Evolutionary conservation across 2,113 vertebrate species (phyloP).

Genomic region (Pitta sordida): DNA sequence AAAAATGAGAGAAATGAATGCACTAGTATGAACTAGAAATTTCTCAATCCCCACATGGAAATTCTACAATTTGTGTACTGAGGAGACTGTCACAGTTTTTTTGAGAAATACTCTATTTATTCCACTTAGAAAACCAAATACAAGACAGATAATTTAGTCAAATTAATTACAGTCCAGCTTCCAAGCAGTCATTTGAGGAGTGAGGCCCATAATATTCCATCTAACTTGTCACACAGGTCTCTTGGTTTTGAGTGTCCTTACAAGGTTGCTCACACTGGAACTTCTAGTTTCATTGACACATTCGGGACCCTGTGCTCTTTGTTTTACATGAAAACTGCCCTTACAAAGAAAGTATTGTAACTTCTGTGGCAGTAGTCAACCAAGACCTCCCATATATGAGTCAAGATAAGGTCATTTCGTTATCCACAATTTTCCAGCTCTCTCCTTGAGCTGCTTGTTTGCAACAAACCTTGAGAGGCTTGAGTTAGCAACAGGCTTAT

Average conservation of each 20-base stretch:
- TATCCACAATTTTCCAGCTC: background rate
- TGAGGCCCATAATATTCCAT: background rate
- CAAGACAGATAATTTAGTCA: background rate
- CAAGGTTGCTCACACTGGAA: background rate
- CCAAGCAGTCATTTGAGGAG: background rate
- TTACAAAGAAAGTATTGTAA: background rate
- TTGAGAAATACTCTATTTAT: background rate
- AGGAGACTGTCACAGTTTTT: background rate
- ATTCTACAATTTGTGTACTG: background rate
- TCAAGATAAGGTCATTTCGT: background rate
- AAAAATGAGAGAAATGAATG: background rate
- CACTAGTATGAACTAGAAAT: background rate
- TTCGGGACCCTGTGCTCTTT: background rate
- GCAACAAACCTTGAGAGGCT: background rate
- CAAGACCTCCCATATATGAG: background rate
- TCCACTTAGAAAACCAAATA: background rate
- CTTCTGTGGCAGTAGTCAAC: background rate
- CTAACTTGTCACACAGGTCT: background rate
- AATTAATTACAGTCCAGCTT: background rate
- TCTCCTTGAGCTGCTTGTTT: background rate
- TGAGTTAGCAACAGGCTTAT: background rate
- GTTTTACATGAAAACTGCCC: background rate
- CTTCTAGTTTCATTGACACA: background rate
- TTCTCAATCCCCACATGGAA: background rate
- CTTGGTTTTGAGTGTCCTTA: background rate